Conservation (phyloP, 2,888 invertebrate genomes). For the Monopis laevigella region DNA sequence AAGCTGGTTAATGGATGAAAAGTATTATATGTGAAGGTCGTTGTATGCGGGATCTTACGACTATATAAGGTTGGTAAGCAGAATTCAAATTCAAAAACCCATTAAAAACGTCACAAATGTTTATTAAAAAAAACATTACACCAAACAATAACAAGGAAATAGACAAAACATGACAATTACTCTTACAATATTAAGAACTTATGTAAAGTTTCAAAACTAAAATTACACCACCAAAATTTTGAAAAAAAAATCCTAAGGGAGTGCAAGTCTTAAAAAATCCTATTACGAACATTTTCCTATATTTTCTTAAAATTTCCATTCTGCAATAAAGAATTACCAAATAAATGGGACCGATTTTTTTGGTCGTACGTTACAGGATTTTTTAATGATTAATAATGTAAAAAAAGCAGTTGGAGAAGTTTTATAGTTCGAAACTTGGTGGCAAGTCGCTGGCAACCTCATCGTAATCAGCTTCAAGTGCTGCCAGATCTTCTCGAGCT, state of each 20-base stretch:
- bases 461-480: constrained; percentile 78
- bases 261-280: too few species aligned
- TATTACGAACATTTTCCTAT: constrained; percentile 62
- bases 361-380: constrained; percentile 52
- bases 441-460: constrained; percentile 80
- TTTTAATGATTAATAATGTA: too few species aligned
- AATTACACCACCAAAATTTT: neutral
- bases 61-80: too few species aligned
- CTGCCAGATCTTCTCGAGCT: constrained; percentile 80
- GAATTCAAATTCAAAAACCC: too few species aligned
- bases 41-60: too few species aligned
- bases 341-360: constrained; percentile 55
- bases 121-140: neutral
- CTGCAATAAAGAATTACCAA: constrained; percentile 58
- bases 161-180: neutral
- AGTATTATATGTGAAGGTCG: too few species aligned
- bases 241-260: neutral
- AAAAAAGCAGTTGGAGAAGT: too few species aligned
- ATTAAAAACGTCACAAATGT: neutral
- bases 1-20: too few species aligned
- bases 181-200: neutral
- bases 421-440: too few species aligned
- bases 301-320: constrained; percentile 52
- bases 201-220: neutral
- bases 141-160: neutral